These are phyloP conservation scores for Coregonus clupeaformis DNA, from an alignment of 2,113 vertebrate species.

Conservation along the genomic window DNA sequence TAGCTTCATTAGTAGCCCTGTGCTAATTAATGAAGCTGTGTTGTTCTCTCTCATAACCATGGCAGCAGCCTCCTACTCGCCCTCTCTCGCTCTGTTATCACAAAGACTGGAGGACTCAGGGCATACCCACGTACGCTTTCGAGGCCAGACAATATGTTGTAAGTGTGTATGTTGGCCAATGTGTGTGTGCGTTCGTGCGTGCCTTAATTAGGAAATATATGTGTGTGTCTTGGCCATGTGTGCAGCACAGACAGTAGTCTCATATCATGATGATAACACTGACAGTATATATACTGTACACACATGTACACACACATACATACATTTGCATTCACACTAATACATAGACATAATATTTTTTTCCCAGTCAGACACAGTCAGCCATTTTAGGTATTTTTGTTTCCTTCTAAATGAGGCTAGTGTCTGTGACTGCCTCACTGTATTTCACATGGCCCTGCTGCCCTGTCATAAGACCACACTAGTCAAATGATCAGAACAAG, in stretches of 20 bases:
- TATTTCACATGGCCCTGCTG: conserved; percentile 68
- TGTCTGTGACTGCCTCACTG: conserved; percentile 77
- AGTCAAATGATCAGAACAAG: conserved; percentile 64
- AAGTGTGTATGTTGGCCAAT: conserved; percentile 76
- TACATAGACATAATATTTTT: no score
- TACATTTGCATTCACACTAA: no score
- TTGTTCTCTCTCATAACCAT: conserved; percentile 79
- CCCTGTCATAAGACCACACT: conserved; percentile 20
- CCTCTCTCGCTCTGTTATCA: conserved; percentile 85
- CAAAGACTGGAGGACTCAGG: conserved; percentile 92
- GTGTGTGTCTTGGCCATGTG: conserved; percentile 43
- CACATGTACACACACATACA: no score
- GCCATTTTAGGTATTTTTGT: conserved; percentile 13
- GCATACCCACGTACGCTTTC: conserved; percentile 91
- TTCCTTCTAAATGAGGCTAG: conserved; percentile 78
- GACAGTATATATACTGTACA: background rate
- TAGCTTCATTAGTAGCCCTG: conserved; percentile 14
- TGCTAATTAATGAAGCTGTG: conserved; percentile 65
- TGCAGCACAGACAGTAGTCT: conserved; percentile 77
- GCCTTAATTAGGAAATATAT: background rate
- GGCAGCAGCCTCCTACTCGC: conserved; percentile 75
- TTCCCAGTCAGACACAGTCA: background rate
- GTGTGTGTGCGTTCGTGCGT: background rate
- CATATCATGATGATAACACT: conserved; percentile 40
- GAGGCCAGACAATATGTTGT: conserved; percentile 98